These are phyloP conservation scores for Nycticebus coucang DNA, from an alignment of 2,113 vertebrate genomes.

Conservation along the genomic window DNA sequence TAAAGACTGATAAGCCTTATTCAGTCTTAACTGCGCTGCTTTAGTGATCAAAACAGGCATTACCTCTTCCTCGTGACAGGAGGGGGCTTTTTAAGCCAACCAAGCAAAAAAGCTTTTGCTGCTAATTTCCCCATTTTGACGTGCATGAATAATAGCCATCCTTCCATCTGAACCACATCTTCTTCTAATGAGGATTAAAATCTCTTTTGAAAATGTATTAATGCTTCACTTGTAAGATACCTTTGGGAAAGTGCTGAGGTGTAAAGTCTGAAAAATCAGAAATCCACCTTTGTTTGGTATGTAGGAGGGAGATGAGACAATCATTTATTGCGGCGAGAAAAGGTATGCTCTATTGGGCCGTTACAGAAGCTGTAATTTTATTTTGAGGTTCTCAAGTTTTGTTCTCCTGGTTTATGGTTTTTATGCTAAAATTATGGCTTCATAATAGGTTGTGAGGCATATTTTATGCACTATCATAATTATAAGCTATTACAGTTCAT, in stretches of 20 bases:
- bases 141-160: conserved; percentile 16
- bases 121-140: conserved; percentile 53
- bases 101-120: conserved; percentile 20
- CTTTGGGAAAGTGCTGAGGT: not conserved
- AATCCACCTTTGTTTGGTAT: conserved; percentile 41
- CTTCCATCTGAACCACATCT: conserved; percentile 19
- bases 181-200: conserved; percentile 36
- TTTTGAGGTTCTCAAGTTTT: conserved; percentile 69
- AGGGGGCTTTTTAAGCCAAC: not conserved
- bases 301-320: conserved; percentile 23
- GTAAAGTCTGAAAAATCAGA: conserved; percentile 53
- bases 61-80: not conserved
- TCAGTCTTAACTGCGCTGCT: not conserved
- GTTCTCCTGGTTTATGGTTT: conserved; percentile 64
- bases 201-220: conserved; percentile 50
- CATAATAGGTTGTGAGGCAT: conserved; percentile 68
- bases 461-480: conserved; percentile 70
- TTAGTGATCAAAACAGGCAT: conserved; percentile 45
- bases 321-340: conserved; percentile 49
- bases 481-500: conserved; percentile 76
- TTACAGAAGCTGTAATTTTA: conserved; percentile 67
- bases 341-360: not conserved
- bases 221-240: not conserved
- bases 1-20: conserved; percentile 24
- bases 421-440: conserved; percentile 67